A percentile compares a stretch with the other conserved stretches of the same genome.
phyloP scores from a whole-genome alignment of 2,888 invertebrate genomes.

The Lobophora halterata region DNA sequence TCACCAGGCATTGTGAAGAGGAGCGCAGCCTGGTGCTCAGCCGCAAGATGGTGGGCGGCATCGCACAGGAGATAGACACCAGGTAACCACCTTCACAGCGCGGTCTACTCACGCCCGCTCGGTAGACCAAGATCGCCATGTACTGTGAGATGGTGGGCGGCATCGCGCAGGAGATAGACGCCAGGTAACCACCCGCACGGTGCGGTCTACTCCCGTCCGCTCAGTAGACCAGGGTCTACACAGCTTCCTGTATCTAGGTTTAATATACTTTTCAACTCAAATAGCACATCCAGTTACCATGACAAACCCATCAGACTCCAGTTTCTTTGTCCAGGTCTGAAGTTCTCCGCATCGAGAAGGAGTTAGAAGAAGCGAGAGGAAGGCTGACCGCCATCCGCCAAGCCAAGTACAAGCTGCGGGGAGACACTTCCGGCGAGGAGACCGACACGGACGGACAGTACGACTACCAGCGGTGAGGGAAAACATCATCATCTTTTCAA shows the following conservation, averaged over 20 bases:
- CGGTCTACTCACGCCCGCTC: slow-evolving; percentile 98
- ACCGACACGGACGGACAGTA: slow-evolving; percentile 78
- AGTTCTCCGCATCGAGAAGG: slow-evolving; percentile 95
- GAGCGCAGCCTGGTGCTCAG: slow-evolving; percentile 95
- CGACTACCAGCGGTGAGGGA: slow-evolving; percentile 48
- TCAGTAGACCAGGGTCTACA: too few species aligned
- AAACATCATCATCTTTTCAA: slow-evolving; percentile 19
- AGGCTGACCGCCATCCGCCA: slow-evolving; percentile 95
- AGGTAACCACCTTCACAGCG: too few species aligned
- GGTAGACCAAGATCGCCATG: slow-evolving; percentile 95
- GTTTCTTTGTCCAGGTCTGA: slow-evolving; percentile 81
- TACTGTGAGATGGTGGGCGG: slow-evolving; percentile 97
- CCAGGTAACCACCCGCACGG: slow-evolving; percentile 81
- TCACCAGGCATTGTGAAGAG: slow-evolving; percentile 95
- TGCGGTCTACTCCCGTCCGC: too few species aligned
- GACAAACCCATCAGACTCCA: background rate
- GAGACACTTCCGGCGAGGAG: slow-evolving; percentile 84
- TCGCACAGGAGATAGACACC: slow-evolving; percentile 97
- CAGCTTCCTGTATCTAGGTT: too few species aligned
- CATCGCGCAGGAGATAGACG: slow-evolving; percentile 97
- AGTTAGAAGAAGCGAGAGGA: slow-evolving; percentile 95
- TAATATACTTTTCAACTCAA: too few species aligned
- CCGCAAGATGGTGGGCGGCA: slow-evolving; percentile 96
- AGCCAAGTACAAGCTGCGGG: slow-evolving; percentile 91
- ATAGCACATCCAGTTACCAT: too few species aligned